Percentiles rank a stretch among this genome's conserved stretches.
Evolutionary conservation across 2,113 vertebrate species (phyloP).

Genomic region (Sphaerodactylus townsendi): DNA sequence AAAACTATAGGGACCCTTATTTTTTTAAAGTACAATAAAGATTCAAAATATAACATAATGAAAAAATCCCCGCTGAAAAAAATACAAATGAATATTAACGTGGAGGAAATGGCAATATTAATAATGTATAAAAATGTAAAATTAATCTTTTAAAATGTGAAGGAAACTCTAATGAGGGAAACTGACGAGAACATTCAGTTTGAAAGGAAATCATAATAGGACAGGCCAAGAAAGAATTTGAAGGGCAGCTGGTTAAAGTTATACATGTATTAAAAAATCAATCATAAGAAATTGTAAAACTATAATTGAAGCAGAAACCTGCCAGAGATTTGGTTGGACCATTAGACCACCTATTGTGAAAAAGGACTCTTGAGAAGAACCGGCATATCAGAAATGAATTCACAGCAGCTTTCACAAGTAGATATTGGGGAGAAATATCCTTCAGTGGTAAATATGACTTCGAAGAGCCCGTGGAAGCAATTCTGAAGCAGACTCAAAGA

Average conservation of each 20-base stretch:
- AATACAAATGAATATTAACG: background rate
- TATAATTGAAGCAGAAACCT: background rate
- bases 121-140: background rate
- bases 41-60: background rate
- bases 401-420: constrained; percentile 5
- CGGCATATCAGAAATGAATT: background rate
- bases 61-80: background rate
- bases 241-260: background rate
- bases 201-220: background rate
- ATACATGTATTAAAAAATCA: background rate
- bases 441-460: background rate
- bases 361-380: background rate
- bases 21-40: background rate
- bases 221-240: background rate
- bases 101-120: background rate
- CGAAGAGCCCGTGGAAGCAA: background rate
- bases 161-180: background rate
- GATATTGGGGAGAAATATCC: background rate
- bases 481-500: background rate
- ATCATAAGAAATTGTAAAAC: background rate
- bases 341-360: background rate
- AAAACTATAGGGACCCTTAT: background rate
- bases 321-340: background rate
- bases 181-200: background rate
- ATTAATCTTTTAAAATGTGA: background rate